phyloP scores from a whole-genome alignment of 2,888 invertebrate genomes.

The Helleia helle region DNA sequence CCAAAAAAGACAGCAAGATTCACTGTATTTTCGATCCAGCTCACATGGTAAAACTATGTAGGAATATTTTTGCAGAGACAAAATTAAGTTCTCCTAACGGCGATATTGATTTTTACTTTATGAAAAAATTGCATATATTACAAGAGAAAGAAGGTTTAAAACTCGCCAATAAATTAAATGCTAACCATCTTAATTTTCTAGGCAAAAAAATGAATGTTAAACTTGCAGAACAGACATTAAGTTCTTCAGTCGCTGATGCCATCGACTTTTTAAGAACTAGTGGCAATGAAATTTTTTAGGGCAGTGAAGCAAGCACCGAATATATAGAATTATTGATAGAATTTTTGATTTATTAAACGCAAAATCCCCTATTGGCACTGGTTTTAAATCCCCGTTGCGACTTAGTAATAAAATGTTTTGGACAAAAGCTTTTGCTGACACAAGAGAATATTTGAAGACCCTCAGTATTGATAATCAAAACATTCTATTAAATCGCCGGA shows the following conservation, averaged over 20 bases:
- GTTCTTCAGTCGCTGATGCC: neutral
- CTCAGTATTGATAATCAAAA: neutral
- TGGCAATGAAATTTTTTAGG: neutral
- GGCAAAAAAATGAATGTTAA: neutral
- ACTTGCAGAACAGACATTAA: neutral
- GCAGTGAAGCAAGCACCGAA: slow-evolving; percentile 3
- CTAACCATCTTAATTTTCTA: neutral
- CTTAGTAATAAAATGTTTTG: neutral
- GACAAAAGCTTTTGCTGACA: neutral
- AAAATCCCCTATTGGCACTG: neutral
- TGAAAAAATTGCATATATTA: neutral
- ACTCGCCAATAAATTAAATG: neutral
- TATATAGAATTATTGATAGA: slow-evolving; percentile 3
- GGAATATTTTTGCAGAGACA: neutral
- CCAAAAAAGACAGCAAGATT: neutral
- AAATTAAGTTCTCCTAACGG: neutral
- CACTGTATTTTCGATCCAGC: neutral
- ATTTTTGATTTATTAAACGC: slow-evolving; percentile 2
- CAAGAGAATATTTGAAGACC: neutral
- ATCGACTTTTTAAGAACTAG: neutral
- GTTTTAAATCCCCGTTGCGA: neutral
- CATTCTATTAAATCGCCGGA: neutral
- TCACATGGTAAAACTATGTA: neutral
- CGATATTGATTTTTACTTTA: neutral
- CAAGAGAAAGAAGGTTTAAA: neutral